Conservation (phyloP, 2,113 vertebrate genomes). For the Sturnira hondurensis region DNA sequence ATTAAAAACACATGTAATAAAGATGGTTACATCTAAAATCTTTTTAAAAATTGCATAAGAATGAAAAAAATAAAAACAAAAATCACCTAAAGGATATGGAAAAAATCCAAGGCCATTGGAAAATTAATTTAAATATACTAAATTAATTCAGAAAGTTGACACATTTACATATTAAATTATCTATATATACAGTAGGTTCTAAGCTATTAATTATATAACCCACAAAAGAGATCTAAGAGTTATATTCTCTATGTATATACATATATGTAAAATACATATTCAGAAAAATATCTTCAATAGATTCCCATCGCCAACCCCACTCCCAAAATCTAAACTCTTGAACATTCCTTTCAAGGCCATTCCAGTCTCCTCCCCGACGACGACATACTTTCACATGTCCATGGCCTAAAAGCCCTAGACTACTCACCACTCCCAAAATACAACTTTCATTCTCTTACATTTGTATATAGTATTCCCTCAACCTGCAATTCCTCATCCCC, state of each 20-base stretch:
- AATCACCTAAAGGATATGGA: neutral
- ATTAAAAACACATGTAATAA: neutral
- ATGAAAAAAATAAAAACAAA: neutral
- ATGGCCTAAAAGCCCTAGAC: neutral
- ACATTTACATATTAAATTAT: neutral
- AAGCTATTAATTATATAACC: neutral
- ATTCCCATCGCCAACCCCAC: neutral
- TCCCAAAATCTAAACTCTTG: neutral
- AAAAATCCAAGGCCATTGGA: neutral
- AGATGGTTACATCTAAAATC: neutral
- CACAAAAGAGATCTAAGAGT: neutral
- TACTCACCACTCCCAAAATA: neutral
- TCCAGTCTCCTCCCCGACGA: neutral
- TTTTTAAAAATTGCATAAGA: neutral
- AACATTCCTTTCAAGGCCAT: neutral
- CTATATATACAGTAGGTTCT: neutral
- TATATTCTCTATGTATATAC: neutral
- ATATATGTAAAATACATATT: neutral
- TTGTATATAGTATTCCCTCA: neutral
- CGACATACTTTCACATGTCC: neutral
- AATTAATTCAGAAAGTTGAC: neutral
- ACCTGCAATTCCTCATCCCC: neutral
- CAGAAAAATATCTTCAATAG: conserved; percentile 1
- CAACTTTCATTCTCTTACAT: neutral
- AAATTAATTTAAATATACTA: neutral